Conservation (phyloP, 1,140 invertebrate species). For the Mylabris phalerata region DNA sequence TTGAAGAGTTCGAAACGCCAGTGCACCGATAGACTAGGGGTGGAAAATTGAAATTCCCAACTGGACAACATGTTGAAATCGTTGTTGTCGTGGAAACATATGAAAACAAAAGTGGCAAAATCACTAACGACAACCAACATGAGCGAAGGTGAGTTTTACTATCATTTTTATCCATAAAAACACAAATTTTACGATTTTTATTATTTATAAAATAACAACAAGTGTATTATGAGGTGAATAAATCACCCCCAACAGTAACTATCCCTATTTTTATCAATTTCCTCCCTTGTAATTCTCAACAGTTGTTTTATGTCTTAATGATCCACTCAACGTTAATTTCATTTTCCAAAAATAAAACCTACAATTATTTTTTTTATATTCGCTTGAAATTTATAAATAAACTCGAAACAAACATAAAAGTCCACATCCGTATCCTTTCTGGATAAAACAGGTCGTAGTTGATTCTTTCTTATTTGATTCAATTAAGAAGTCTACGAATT, state of each 20-base stretch:
- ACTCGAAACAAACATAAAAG: background rate
- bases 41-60: no score
- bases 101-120: constrained; percentile 39
- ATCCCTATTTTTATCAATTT: no score
- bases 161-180: constrained; percentile 5
- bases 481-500: no score
- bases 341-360: no score
- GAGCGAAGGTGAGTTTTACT: constrained; percentile 33
- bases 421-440: background rate
- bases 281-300: no score
- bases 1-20: no score
- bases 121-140: constrained; percentile 14
- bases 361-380: no score
- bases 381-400: no score
- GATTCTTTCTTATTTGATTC: no score
- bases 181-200: background rate
- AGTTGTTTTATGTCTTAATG: no score
- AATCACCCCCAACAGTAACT: background rate
- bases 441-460: background rate
- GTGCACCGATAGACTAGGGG: no score
- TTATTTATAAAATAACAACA: background rate
- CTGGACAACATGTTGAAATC: constrained; percentile 17
- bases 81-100: constrained; percentile 40
- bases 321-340: no score
- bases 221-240: background rate